Evolutionary conservation across 2,113 vertebrate genomes (phyloP), one percentile per base, ranked within the genome.

Genomic region (Eudyptes chrysolophus): DNA sequence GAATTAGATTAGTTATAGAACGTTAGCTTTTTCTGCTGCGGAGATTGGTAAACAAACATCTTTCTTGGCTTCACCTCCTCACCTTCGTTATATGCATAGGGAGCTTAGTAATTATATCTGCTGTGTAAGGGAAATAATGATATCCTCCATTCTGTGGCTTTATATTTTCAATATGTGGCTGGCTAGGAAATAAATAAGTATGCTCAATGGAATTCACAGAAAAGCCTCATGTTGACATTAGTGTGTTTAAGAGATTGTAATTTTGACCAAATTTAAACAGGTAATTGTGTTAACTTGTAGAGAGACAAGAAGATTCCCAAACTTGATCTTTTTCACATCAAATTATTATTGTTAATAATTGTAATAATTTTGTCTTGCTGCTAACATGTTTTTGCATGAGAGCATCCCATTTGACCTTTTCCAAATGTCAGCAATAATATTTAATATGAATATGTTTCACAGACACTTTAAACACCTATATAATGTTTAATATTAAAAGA

Each of bases 361-460:
- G 92, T 89, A 96, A 98, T 98, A 97, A 98, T 98, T 98, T 97
- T 98, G 96, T 98, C 97, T 98, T 94, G 19, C 24, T 96, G 49
- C 91, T 98, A 97, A 96, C 94, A 96, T 80, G 55, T 94, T 98
- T 94, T 97, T 97, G 64, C 93, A 98, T 96, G 94, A 97, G 95
- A 76, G 92, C 78, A 95, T 97, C 79, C 91, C 88, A 96, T 98
- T 97, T 98, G 98, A 98, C 98, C 98, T 98, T 98, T 98, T 89
- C 52, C 80, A 98, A 98, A 98, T 98, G 98, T 97, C 98, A 98
- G 94, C 96, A 98, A 98, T 98, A 98, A 98, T 98, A 98, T 98
- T 98, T 98, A 98, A 98, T 98, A 98, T 98, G 98, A 98, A 98
- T 98, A 98, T 98, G 95, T 95, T 98, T 95, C 96, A 98, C 84